phyloP scores from a whole-genome alignment of 2,888 invertebrate genomes.

The Caenorhabditis virilis region DNA sequence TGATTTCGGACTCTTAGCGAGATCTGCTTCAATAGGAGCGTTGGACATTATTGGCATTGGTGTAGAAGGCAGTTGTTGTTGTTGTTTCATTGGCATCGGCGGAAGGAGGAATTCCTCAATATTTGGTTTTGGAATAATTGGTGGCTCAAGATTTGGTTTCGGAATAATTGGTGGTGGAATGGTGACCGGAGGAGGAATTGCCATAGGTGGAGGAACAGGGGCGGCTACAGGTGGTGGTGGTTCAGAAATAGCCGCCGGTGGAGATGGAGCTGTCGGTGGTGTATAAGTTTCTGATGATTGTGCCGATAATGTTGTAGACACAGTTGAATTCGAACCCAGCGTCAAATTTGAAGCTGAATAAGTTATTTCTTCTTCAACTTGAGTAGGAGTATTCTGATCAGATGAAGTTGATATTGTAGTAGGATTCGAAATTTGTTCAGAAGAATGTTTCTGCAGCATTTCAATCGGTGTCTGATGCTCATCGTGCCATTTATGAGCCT shows the following conservation, averaged over 20 bases:
- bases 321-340: background rate
- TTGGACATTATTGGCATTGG: background rate
- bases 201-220: background rate
- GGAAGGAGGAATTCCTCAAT: background rate
- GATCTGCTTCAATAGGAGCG: background rate
- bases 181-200: background rate
- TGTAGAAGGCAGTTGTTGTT: background rate
- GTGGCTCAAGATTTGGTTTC: background rate
- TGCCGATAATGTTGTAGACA: slow-evolving; percentile 1
- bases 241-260: background rate
- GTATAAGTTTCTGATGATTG: background rate
- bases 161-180: background rate
- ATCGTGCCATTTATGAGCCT: slow-evolving; percentile 52
- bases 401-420: background rate
- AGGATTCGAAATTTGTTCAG: background rate
- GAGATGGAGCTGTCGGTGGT: slow-evolving; percentile 7
- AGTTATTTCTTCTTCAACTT: background rate
- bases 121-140: background rate
- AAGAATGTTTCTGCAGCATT: slow-evolving; percentile 1
- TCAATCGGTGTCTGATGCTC: slow-evolving; percentile 48
- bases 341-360: background rate
- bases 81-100: slow-evolving; percentile 1
- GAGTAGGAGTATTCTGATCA: too few species aligned
- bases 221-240: background rate
- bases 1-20: slow-evolving; percentile 24